Evolutionary conservation across 2,113 vertebrate species (phyloP), one percentile per base, ranked within the genome.

Genomic region (Astur gentilis): DNA sequence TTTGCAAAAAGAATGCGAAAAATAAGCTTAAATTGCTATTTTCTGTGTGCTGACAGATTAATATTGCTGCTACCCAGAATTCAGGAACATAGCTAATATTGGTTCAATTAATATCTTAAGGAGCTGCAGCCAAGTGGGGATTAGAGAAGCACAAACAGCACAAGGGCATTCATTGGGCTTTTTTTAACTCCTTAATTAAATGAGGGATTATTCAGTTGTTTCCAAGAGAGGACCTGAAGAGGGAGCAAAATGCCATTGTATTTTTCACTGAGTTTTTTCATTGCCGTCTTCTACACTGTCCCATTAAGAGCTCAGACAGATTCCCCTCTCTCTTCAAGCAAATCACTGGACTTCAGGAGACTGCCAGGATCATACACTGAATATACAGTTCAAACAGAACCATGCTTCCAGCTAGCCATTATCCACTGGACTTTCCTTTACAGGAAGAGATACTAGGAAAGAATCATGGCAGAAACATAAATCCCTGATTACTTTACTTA

Each of bases 131-230:
- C 45, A 92, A 85, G 55, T 19, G 13, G 18, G 29, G 40, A 95
- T 86, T 81, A 66, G 12, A 89, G 66, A 86, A 83, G 32, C 42
- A 80, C 49, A 85, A 94, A 77, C 27, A 91, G 38, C 40, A 85
- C 26, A 54, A 21, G 8, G 3, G 19, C 42, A 75, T 58, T 87
- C 73, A 70, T 3, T 66, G 55, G 2, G 3, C 3, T 0, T 4
- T 36, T 36, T 34, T 76, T 38, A 82, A 90, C 29, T 86, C 27
- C 54, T 69, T 70, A 45, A 65, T 66, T 58, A 80, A 92, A 83
- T 21, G 13, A 77, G 27, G 4, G 57, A 60, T 94, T 93, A 85
- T 54, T 93, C 67, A 67, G 17, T 42, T 49, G 6, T 89, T 89
- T 66, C 60, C 67, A 38, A 77, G 32, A 76, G 11, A 81, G 20